Conservation (phyloP, 92 coral and sea anemone species). For the Palythoa heliodiscus region DNA sequence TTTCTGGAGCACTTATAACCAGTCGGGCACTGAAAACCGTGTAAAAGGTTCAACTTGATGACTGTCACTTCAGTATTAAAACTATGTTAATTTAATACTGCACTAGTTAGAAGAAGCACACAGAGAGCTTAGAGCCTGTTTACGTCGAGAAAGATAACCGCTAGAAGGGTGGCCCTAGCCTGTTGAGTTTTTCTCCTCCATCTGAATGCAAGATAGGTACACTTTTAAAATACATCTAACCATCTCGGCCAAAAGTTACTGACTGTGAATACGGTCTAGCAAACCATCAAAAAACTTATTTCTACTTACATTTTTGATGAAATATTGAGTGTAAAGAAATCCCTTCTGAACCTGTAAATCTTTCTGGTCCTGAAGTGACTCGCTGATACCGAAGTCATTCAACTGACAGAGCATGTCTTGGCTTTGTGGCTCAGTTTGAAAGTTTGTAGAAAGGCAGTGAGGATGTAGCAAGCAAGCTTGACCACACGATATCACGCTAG, state of each 20-base stretch:
- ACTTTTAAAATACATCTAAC: too few species aligned
- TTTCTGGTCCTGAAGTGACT: background rate
- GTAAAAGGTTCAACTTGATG: background rate
- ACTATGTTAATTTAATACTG: too few species aligned
- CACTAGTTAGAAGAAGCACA: too few species aligned
- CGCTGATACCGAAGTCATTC: slow-evolving; percentile 24
- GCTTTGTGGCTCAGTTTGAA: background rate
- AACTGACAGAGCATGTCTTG: slow-evolving; percentile 10
- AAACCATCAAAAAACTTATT: background rate
- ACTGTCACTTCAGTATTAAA: too few species aligned
- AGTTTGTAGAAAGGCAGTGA: slow-evolving; percentile 23
- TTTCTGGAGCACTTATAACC: background rate
- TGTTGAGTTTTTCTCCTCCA: too few species aligned
- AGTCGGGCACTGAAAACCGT: background rate
- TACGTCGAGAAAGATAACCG: too few species aligned
- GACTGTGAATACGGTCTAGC: background rate
- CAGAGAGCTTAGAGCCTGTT: too few species aligned
- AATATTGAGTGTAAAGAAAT: slow-evolving; percentile 25
- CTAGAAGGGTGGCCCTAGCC: too few species aligned
- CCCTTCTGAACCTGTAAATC: background rate
- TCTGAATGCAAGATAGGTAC: too few species aligned
- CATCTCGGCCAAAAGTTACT: background rate
- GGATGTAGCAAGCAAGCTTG: slow-evolving; percentile 31
- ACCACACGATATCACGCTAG: slow-evolving; percentile 5
- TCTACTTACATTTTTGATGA: slow-evolving; percentile 19